Base-by-base conservation (phyloP, 2,797 vertebrate genomes). In the Anabacerthia variegaticeps region DNA sequence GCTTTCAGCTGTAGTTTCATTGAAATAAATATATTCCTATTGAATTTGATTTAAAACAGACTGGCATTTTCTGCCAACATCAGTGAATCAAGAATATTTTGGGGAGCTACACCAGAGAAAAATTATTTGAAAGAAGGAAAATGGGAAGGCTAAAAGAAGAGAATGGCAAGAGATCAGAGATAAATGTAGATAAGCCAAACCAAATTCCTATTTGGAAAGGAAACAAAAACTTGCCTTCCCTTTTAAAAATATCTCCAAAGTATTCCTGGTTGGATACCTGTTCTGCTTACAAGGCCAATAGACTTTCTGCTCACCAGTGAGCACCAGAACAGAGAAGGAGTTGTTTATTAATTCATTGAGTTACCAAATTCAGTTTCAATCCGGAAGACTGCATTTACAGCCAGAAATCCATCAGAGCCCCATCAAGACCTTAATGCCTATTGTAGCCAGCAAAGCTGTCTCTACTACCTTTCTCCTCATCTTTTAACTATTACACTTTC, bases 1-100 rank as follows among this genome's bases (percentile, higher is more conserved):
- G 59, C 88, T 90, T 92, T 95, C 94, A 95, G 94, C 94, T 97
- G 89, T 95, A 94, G 76, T 78, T 95, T 86, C 94, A 93, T 39
- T 95, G 89, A 90, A 93, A 95, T 26, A 95, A 93, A 88, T 78
- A 78, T 10, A 86, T 93, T 94, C 18, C 55, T 59, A 84, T 48
- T 94, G 85, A 91, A 92, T 81, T 41, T 72, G 39, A 75, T 95
- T 90, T 92, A 54, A 84, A 93, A 88, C 62, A 84, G 73, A 86
- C 48, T 3, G 36, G 58, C 51, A 62, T 81, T 86, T 96, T 93
- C 62, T 92, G 73, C 88, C 83, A 94, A 59, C 32, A 72, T 59
- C 58, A 86, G 52, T 69, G 79, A 88, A 95, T 90, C 69, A 66
- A 88, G 68, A 92, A 83, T 74, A 93, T 91, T 96, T 83, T 72